Conservation (phyloP, 2,113 vertebrate genomes). For the Puntigrus tetrazona region DNA sequence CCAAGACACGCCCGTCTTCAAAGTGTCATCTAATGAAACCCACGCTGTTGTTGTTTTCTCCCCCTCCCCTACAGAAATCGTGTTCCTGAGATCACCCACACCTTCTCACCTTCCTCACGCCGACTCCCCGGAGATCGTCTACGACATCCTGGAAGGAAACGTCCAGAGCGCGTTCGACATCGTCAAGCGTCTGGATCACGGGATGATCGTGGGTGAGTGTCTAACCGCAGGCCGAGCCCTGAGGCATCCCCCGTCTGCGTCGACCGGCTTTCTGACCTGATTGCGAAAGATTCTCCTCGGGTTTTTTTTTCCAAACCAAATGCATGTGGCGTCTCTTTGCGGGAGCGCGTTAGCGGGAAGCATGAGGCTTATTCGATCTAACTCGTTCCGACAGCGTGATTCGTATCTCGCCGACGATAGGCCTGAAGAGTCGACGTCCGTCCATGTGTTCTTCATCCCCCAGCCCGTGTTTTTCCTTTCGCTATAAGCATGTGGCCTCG, state of each 20-base stretch:
- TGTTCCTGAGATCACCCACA: slow-evolving; percentile 90
- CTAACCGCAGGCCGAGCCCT: slow-evolving; percentile 42
- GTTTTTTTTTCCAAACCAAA: slow-evolving; percentile 64
- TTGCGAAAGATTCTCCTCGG: slow-evolving; percentile 60
- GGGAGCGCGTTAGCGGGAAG: slow-evolving; percentile 41
- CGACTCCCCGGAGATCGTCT: slow-evolving; percentile 87
- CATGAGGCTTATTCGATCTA: slow-evolving; percentile 52
- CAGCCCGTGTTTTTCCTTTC: slow-evolving; percentile 45
- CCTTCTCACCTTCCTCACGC: slow-evolving; percentile 77
- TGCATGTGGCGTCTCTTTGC: slow-evolving; percentile 63
- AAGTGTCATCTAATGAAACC: background rate
- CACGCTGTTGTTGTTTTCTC: no score
- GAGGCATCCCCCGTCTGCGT: slow-evolving; percentile 54
- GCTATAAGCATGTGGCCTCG: slow-evolving; percentile 35
- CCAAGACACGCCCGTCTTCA: background rate
- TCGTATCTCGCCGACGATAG: slow-evolving; percentile 53
- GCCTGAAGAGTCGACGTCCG: slow-evolving; percentile 33
- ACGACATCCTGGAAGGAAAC: slow-evolving; percentile 92
- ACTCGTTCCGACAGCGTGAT: slow-evolving; percentile 54
- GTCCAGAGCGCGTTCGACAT: slow-evolving; percentile 90
- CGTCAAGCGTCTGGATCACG: slow-evolving; percentile 86
- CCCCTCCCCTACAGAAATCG: slow-evolving; percentile 86
- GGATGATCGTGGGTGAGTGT: slow-evolving; percentile 90
- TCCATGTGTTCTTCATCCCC: slow-evolving; percentile 47
- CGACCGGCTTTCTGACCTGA: slow-evolving; percentile 64